Evolutionary conservation across 2,888 invertebrate genomes (phyloP), one percentile per base, ranked within the genome.

Genomic region (Hecatera dysodea): DNA sequence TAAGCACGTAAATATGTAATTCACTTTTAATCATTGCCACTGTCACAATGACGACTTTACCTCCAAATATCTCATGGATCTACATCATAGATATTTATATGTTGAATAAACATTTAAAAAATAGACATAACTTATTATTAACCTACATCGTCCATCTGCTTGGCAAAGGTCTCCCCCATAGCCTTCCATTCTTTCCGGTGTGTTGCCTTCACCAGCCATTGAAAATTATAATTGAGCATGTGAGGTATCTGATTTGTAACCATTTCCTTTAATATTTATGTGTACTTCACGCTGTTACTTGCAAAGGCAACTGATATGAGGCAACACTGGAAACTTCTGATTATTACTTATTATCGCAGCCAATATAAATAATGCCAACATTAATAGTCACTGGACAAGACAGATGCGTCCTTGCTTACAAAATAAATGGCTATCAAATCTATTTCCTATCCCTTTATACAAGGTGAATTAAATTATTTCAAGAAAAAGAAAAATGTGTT

Each of bases 281-380:
- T 46, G 52, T 68, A 50, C 60, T 64, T 77, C 71, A 62, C 63
- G 64, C 27, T 56, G 22, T 33, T 65, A 22, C 9, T 50, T 15
- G 3, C 71, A 48, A n/a, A 75, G 71, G 64, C 70, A 48, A 64
- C 12, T 27, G 15, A 27, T 44, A 27, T 60, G 70, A 33, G 29
- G 27, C 39, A 59, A 48, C 17, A 22, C 1, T 11, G 17, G 19
- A 5, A 59, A 42, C 39, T 52, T 61, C 29, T 55, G 27, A 44
- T 22, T 39, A 60, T 15, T 27, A 24, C 27, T 24, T 2, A 24
- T 29, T 44, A 33, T 44, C 29, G 4, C 12, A 27, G 12, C n/a
- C n/a, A n/a, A 27, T 57, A 27, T 33, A 7, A 22, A 6, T 33
- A 15, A 5, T n/a, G n/a, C n/a, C n/a, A n/a, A n/a, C n/a, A n/a